phyloP scores from a whole-genome alignment of 2,888 invertebrate genomes.

The Griposia aprilina region DNA sequence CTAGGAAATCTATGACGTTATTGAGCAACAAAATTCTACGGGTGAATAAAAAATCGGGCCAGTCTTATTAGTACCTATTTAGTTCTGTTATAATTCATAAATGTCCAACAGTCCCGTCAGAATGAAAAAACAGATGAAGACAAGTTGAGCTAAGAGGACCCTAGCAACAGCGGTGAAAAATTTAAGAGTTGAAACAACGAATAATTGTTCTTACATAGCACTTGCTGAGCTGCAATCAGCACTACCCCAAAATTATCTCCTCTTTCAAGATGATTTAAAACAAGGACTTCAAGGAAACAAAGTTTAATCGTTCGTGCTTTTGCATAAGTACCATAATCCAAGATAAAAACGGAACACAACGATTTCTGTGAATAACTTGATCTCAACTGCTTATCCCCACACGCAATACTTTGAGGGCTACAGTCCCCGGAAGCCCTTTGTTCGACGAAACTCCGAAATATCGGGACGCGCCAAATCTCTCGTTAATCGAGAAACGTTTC shows the following conservation, averaged over 20 bases:
- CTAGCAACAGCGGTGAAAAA: neutral
- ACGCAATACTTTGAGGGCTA: slow-evolving; percentile 80
- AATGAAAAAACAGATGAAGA: neutral
- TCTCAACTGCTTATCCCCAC: slow-evolving; percentile 78
- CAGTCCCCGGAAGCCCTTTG: slow-evolving; percentile 87
- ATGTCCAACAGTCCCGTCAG: neutral
- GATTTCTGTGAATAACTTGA: slow-evolving; percentile 79
- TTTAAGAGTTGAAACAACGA: neutral
- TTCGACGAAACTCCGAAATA: slow-evolving; percentile 80
- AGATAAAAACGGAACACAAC: slow-evolving; percentile 69
- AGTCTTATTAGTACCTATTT: neutral
- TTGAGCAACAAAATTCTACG: neutral
- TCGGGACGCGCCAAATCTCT: slow-evolving; percentile 84
- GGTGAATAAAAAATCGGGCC: neutral
- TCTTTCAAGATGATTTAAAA: slow-evolving; percentile 45
- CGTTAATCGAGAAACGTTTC: slow-evolving; percentile 86
- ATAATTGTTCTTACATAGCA: neutral
- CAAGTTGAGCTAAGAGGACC: neutral
- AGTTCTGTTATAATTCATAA: neutral
- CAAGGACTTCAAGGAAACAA: slow-evolving; percentile 31
- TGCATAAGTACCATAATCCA: slow-evolving; percentile 67
- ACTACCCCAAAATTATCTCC: slow-evolving; percentile 24
- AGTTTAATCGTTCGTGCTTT: slow-evolving; percentile 54
- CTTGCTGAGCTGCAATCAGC: slow-evolving; percentile 4
- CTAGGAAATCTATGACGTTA: neutral